phyloP scores from a whole-genome alignment of 2,113 vertebrate species.

The Corythaixoides concolor region DNA sequence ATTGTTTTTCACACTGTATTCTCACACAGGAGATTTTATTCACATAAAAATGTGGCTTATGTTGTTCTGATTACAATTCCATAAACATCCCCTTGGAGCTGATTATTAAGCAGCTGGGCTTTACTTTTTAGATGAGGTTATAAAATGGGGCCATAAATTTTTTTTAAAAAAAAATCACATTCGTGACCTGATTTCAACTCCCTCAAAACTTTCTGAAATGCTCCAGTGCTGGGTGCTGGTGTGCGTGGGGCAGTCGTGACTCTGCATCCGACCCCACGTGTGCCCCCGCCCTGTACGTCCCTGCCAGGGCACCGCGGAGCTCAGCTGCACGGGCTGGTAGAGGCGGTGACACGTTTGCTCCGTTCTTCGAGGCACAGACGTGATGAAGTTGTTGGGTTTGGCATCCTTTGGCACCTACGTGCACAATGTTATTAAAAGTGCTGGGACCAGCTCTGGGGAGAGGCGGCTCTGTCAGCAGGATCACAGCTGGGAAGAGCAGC shows the following conservation, averaged over 20 bases:
- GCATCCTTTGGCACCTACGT: rapidly evolving
- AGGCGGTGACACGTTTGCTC: not conserved
- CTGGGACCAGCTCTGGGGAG: not conserved
- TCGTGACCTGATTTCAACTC: not conserved
- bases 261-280: rapidly evolving
- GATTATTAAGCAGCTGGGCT: not conserved
- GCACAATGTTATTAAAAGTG: rapidly evolving
- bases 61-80: conserved; percentile 12
- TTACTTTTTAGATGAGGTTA: not conserved
- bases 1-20: conserved; percentile 11
- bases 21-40: not conserved
- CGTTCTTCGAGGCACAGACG: rapidly evolving
- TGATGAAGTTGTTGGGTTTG: not conserved
- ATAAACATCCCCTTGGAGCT: not conserved
- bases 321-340: rapidly evolving
- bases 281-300: not conserved
- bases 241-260: not conserved
- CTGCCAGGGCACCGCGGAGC: rapidly evolving
- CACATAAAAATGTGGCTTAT: not conserved
- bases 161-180: too few relatives aligned
- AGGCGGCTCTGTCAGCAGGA: rapidly evolving
- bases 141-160: not conserved
- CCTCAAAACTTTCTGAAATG: not conserved
- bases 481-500: not conserved
- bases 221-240: not conserved